Conservation (phyloP, 2,888 invertebrate genomes). For the Lampropteryx suffumata region DNA sequence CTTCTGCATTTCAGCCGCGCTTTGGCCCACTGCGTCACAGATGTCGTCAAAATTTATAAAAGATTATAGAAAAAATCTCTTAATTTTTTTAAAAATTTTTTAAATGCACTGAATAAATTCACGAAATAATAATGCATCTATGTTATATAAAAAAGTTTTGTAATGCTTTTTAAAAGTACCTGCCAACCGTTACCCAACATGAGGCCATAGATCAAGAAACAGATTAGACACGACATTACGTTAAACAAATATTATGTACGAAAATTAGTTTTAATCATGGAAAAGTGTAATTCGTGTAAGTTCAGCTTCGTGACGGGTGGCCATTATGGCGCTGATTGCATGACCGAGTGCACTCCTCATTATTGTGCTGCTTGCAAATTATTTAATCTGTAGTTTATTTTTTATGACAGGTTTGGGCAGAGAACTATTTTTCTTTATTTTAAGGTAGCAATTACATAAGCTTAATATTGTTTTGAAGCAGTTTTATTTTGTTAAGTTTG, state of each 20-base stretch:
- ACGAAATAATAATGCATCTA: too few species aligned
- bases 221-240: conserved; percentile 7
- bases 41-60: too few species aligned
- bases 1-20: too few species aligned
- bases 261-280: conserved; percentile 34
- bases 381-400: conserved; percentile 50
- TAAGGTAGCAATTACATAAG: too few species aligned
- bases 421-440: not conserved
- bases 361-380: conserved; percentile 53
- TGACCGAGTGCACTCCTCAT: conserved; percentile 50
- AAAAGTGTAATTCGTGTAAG: conserved; percentile 31
- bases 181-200: not conserved
- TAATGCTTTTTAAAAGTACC: too few species aligned
- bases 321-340: conserved; percentile 52
- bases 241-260: conserved; percentile 18
- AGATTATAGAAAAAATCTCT: too few species aligned
- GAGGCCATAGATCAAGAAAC: conserved; percentile 5
- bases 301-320: conserved; percentile 41
- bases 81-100: too few species aligned
- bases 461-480: too few species aligned
- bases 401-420: conserved; percentile 23
- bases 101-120: too few species aligned
- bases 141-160: too few species aligned
- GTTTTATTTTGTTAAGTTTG: too few species aligned
- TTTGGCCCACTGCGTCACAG: too few species aligned